Percentiles rank a stretch among this genome's conserved stretches.
phyloP scores from a whole-genome alignment of 2,888 invertebrate genomes.

The Seira musarum region DNA sequence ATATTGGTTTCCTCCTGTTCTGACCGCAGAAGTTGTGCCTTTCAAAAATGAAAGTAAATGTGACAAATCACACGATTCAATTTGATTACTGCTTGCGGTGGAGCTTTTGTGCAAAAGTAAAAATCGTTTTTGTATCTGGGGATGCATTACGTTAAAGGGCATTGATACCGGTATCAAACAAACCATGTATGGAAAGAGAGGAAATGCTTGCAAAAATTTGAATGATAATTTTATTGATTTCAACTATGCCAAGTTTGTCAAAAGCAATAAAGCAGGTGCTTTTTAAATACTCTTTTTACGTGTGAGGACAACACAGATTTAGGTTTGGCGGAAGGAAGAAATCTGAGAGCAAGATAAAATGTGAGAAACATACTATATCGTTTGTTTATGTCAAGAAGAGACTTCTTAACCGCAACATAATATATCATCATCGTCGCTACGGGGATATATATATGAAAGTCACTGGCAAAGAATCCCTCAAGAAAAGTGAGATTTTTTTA shows the following conservation, averaged over 20 bases:
- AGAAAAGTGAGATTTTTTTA: background rate
- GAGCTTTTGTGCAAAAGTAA: too few relatives aligned
- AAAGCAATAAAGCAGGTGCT: too few relatives aligned
- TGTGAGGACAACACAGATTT: too few relatives aligned
- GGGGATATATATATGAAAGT: background rate
- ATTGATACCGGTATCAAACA: too few relatives aligned
- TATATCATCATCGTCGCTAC: background rate
- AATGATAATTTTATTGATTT: background rate
- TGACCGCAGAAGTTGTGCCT: background rate
- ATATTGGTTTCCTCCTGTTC: background rate
- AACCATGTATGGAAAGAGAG: background rate
- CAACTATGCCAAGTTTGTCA: background rate
- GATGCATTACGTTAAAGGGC: too few relatives aligned
- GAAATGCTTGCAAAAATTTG: background rate
- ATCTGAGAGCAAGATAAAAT: too few relatives aligned
- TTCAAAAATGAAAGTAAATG: conserved; percentile 6
- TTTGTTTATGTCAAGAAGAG: too few relatives aligned
- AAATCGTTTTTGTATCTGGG: too few relatives aligned
- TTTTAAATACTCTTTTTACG: too few relatives aligned
- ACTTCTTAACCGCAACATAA: too few relatives aligned
- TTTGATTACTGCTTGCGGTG: background rate
- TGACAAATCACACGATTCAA: conserved; percentile 2
- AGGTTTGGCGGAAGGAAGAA: too few relatives aligned
- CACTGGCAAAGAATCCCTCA: background rate
- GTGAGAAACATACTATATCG: too few relatives aligned